phyloP scores from a whole-genome alignment of 2,113 vertebrate species.

The Oreochromis tanganicae region DNA sequence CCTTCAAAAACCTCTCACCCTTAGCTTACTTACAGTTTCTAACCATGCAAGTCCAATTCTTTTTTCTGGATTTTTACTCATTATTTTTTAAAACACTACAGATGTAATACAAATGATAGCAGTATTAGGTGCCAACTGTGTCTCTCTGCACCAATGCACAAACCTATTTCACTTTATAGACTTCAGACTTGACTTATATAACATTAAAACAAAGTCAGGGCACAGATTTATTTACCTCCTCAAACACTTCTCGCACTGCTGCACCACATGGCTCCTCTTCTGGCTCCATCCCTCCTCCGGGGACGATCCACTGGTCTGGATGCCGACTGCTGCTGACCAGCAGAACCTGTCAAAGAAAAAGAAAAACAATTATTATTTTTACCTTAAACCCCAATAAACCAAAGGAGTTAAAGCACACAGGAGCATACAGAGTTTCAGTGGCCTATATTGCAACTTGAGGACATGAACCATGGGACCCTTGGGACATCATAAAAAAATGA shows the following conservation, averaged over 20 bases:
- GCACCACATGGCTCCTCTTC: constrained; percentile 92
- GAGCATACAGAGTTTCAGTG: background rate
- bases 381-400: rapidly evolving
- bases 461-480: background rate
- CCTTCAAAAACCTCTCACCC: background rate
- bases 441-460: background rate
- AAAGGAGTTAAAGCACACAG: background rate
- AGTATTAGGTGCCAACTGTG: background rate
- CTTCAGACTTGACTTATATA: background rate
- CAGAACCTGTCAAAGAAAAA: constrained; percentile 76
- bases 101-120: background rate
- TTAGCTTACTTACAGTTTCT: background rate
- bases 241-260: constrained; percentile 90
- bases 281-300: constrained; percentile 96
- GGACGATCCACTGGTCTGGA: constrained; percentile 97
- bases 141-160: background rate
- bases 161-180: background rate
- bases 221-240: constrained; percentile 78
- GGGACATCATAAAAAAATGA: background rate
- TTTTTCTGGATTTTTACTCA: background rate
- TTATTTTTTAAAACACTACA: background rate
- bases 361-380: background rate
- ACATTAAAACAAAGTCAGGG: background rate
- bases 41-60: background rate
- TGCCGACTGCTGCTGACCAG: constrained; percentile 97